phyloP scores from a whole-genome alignment of 2,797 vertebrate genomes.

The Siniperca undulata region DNA sequence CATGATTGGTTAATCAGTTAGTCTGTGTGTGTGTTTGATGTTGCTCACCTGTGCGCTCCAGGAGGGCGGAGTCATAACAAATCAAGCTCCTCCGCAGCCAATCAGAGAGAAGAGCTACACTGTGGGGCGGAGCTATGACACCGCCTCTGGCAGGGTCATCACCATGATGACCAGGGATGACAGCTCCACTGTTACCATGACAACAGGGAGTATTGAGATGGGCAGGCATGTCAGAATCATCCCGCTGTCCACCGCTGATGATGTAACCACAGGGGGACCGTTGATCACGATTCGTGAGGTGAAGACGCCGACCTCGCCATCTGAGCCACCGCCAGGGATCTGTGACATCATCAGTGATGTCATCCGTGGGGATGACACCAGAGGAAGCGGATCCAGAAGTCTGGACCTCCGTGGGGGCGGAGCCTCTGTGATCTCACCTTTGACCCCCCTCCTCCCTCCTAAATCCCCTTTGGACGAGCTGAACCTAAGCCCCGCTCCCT shows the following conservation, averaged over 20 bases:
- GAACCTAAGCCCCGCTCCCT: constrained; percentile 75
- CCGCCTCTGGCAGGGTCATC: constrained; percentile 88
- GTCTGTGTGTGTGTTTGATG: constrained; percentile 39
- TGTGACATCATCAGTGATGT: constrained; percentile 4
- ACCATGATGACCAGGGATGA: constrained; percentile 86
- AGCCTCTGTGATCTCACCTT: constrained; percentile 22
- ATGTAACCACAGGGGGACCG: constrained; percentile 55
- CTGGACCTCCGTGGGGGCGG: not conserved
- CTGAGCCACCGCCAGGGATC: not conserved
- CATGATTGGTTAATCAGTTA: constrained; percentile 19
- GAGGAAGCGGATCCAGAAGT: not conserved
- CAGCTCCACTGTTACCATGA: constrained; percentile 14
- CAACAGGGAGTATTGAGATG: not conserved
- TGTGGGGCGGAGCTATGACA: constrained; percentile 90
- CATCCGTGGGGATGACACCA: not conserved
- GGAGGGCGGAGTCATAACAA: constrained; percentile 70
- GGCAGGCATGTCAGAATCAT: constrained; percentile 66
- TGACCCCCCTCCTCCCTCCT: constrained; percentile 29
- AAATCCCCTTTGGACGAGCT: constrained; percentile 4
- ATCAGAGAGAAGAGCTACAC: constrained; percentile 87
- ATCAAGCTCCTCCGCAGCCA: constrained; percentile 67
- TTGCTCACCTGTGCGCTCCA: constrained; percentile 71
- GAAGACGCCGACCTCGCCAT: constrained; percentile 81
- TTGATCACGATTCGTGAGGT: constrained; percentile 87
- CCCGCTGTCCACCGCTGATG: constrained; percentile 69